Percentiles rank a stretch among this genome's conserved stretches.
Conservation (phyloP, 2,888 invertebrate species). For the Brachypterus glaber region DNA sequence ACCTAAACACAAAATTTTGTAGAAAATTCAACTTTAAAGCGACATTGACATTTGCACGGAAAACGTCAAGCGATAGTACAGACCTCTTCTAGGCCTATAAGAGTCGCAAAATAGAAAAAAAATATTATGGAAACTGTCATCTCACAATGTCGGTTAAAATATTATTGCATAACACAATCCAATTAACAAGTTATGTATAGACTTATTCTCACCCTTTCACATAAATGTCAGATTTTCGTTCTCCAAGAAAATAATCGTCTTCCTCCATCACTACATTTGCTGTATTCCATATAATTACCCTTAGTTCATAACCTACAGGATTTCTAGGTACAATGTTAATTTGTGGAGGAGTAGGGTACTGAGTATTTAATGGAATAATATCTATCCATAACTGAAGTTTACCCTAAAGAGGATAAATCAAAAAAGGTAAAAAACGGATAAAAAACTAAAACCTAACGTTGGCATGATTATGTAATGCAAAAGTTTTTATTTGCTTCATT, state of each 20-base stretch:
- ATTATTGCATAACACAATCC: too few relatives aligned
- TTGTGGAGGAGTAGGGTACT: conserved; percentile 54
- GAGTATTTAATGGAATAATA: conserved; percentile 57
- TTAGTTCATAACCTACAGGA: conserved; percentile 57
- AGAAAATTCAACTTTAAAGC: too few relatives aligned
- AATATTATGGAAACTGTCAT: too few relatives aligned
- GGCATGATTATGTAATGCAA: too few relatives aligned
- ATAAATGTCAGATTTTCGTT: conserved; percentile 69
- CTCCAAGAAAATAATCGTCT: conserved; percentile 57
- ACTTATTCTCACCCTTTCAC: conserved; percentile 57
- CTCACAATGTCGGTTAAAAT: too few relatives aligned
- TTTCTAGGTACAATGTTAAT: conserved; percentile 68
- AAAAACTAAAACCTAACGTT: conserved; percentile 4
- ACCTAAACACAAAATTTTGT: too few relatives aligned
- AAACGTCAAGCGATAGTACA: too few relatives aligned
- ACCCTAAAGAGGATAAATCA: conserved; percentile 49
- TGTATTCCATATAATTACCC: conserved; percentile 58
- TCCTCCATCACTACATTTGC: conserved; percentile 57
- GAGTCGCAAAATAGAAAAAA: too few relatives aligned
- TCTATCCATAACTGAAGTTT: conserved; percentile 88
- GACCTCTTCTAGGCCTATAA: too few relatives aligned
- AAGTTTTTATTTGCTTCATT: too few relatives aligned
- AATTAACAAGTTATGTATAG: too few relatives aligned
- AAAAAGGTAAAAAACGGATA: conserved; percentile 5
- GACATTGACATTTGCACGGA: too few relatives aligned